Evolutionary conservation across 2,797 vertebrate genomes (phyloP), one percentile per base, ranked within the genome.

Genomic region (Syndactyla subalaris): DNA sequence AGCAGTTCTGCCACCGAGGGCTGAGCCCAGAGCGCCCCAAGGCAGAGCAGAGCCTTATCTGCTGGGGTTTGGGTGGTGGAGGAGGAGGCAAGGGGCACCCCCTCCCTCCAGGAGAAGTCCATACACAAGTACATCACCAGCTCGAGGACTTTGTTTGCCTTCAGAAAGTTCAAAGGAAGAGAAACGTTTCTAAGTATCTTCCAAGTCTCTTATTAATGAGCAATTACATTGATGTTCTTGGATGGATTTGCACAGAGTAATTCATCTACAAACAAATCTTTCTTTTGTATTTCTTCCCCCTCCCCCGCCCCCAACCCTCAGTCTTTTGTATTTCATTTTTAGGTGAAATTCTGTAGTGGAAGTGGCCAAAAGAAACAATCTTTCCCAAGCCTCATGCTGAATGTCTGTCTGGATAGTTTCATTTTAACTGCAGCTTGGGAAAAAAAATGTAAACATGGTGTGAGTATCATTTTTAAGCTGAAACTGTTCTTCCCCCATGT

Each of bases 291-390:
- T 96, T 89, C 45, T 8, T 6, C 5, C 22, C 32, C 8, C 75
- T 20, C 27, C 49, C 5, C 68, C 16, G 15, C 32, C 24, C 16
- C n/a, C 12, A 16, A 77, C 68, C 30, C 63, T 62, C 84, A 92
- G 70, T 89, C 94, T 96, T 97, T 97, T 95, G 90, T 95, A 80
- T 91, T 94, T 91, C 66, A 85, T 86, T 95, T 93, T 95, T 93
- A 96, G 95, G 93, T 96, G 95, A 97, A 97, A 92, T 96, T 97
- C 79, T 84, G 49, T 55, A 88, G 52, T 85, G 78, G 54, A 88
- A 91, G 77, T 90, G 88, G 97, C 97, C 97, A 98, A 97, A 97
- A 96, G 97, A 98, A 98, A 98, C 96, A 98, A 85, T 79, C 95
- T 95, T 97, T 97, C 83, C 77, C 11, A 2, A 94, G 83, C 68